Evolutionary conservation across 1,140 invertebrate genomes (phyloP).

Genomic region (Drosophila repleta): DNA sequence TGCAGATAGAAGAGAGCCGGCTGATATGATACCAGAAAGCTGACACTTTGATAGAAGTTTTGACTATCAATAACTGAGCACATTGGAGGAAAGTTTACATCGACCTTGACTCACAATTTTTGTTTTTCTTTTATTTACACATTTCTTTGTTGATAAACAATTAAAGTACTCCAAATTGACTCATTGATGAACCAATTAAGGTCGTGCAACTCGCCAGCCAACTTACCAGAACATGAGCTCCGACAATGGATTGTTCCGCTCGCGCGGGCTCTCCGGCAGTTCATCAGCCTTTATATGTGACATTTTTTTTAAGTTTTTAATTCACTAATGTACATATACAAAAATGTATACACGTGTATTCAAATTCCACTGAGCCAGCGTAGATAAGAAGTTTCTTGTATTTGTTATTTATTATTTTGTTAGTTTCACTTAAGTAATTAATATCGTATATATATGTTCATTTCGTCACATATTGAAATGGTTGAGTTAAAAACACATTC

Average conservation of each 20-base stretch:
- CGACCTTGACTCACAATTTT: constrained; percentile 3
- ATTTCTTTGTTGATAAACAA: neutral
- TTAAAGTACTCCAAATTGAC: constrained; percentile 16
- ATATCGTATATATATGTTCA: neutral
- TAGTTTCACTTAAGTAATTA: neutral
- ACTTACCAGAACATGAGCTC: constrained; percentile 65
- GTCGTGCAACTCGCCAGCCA: neutral
- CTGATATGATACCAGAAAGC: constrained; percentile 1
- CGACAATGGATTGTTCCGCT: constrained; percentile 56
- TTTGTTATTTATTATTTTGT: neutral
- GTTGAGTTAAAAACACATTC: constrained; percentile 10
- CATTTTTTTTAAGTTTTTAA: constrained; percentile 28
- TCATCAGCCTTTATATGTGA: constrained; percentile 59
- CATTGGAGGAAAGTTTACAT: neutral
- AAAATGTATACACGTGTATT: too few species aligned
- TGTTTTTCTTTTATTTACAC: neutral
- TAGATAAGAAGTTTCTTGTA: too few species aligned
- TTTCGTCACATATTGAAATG: constrained; percentile 12
- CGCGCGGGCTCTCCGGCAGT: constrained; percentile 58
- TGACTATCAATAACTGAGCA: neutral
- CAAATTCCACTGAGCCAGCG: too few species aligned
- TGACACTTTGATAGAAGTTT: neutral
- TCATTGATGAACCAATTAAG: neutral
- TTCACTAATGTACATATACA: neutral
- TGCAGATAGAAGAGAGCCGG: too few species aligned